phyloP scores from a whole-genome alignment of 1,140 invertebrate species.

The Holotrichia oblita region DNA sequence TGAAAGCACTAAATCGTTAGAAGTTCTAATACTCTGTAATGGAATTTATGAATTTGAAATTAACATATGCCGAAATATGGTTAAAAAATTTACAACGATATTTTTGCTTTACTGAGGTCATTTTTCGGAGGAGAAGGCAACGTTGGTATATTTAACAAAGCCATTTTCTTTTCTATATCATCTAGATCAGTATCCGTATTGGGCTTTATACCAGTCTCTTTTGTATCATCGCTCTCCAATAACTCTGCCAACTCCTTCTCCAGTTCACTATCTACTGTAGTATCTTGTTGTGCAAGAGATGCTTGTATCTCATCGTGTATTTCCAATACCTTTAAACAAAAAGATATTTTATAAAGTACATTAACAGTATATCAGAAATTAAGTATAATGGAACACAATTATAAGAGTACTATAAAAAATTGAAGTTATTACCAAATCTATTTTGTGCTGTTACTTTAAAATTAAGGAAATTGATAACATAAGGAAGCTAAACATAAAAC shows the following conservation, averaged over 20 bases:
- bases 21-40: too few species aligned
- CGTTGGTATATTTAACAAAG: conserved; percentile 46
- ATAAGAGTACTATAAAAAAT: too few species aligned
- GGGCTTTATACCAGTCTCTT: background rate
- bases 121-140: conserved; percentile 47
- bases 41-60: too few species aligned
- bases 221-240: conserved; percentile 44
- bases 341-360: background rate
- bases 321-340: conserved; percentile 56
- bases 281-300: conserved; percentile 53
- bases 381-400: too few species aligned
- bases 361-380: too few species aligned
- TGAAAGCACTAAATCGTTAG: too few species aligned
- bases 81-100: conserved; percentile 12
- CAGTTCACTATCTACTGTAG: conserved; percentile 55
- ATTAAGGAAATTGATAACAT: too few species aligned
- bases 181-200: conserved; percentile 1
- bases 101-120: conserved; percentile 8
- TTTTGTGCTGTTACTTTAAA: too few species aligned
- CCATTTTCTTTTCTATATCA: conserved; percentile 50
- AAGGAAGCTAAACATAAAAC: too few species aligned
- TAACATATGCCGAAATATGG: too few species aligned
- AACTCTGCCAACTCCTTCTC: conserved; percentile 60
- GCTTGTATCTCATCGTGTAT: conserved; percentile 60
- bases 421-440: too few species aligned